Base-by-base conservation (phyloP, 2,797 vertebrate species). In the Echiichthys vipera region DNA sequence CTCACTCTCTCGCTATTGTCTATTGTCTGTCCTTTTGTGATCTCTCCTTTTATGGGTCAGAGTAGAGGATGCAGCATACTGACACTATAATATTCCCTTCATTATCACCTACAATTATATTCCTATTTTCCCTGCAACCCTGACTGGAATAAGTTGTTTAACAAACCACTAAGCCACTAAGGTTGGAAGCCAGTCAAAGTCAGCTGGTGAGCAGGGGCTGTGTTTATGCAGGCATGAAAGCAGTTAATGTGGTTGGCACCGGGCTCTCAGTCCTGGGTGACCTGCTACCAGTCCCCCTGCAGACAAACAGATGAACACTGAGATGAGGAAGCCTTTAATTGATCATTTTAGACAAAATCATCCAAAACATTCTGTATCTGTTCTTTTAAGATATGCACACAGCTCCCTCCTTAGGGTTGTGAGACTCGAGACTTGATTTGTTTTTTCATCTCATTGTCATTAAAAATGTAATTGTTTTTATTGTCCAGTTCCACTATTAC, bases 151-250 rank as follows among this genome's bases (percentile, higher is more conserved):
- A n/a, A n/a, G n/a, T n/a, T 84, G 59, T 74, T 84, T 42, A 69
- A 51, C 47, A 51, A 80, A 80, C 69, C 69, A 30, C 56, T 67
- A 65, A 68, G n/a, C n/a, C n/a, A n/a, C n/a, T n/a, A n/a, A 65
- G 54, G 37, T 32, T 70, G 64, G 56, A 71, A 51, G 47, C 34
- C 12, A 5, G 53, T 72, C 68, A 47, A 46, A 80, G 64, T 80
- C 62, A 51, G 74, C 65, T 65, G 67, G 42, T 78, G 71, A 71
- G 59, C 64, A 49, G 47, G 74, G 64, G 40, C 46, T 81, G 20
- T 82, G 55, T 78, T 70, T 49, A 73, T 67, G 65, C 69, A 81
- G 76, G 37, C 77, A 61, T 86, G 61, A 81, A 59, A 65, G 58
- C 36, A 32, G 65, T 64, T 71, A 54, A 80, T 77, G 77, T 46